Base-by-base conservation (phyloP, 2,797 vertebrate species). In the Manis pentadactyla region DNA sequence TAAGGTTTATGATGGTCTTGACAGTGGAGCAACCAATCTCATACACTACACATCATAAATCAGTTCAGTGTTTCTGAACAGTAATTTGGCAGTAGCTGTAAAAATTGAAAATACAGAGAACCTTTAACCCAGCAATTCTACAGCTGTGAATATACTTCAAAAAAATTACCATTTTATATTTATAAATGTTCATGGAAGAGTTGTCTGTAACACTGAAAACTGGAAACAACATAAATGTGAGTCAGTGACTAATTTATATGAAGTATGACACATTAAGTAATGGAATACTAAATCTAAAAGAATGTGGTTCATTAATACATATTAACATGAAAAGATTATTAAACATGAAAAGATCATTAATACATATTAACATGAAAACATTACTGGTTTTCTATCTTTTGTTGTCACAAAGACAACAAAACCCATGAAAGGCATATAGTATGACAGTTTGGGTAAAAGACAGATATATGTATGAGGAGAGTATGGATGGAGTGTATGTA, bases 401-500 rank as follows among this genome's bases (percentile, higher is more conserved):
- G 37, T 39, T 39, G 37, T 39, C 37, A 13, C 19, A 31, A 89
- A 87, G 85, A 31, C 19, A 29, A 23, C 18, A n/a, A 17, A 23
- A 4, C 13, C 12, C 42, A 31, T 10, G 51, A 61, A 61, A 49
- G 55, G 1, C 3, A 84, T 59, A n/a, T 34, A 10, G 19, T 37
- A 10, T 66, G 57, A 49, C 27, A 92, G 51, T 75, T 57, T 51
- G 59, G 15, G 10, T 29, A 49, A 53, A 29, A 55, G 34, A 69
- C 31, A 49, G 25, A n/a, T 7, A n/a, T 0, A 39, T 1, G 37
- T 7, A 68, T 23, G 31, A 4, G 7, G 31, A 19, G 8, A 25
- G 2, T 75, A 2, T 15, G 10, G 25, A 25, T 53, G 1, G 25
- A 21, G 23, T 15, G 1, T 63, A 2, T 12, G 3, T 31, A 9